Evolutionary conservation across 1,140 invertebrate genomes (phyloP).

Genomic region (Brachionus plicatilis): DNA sequence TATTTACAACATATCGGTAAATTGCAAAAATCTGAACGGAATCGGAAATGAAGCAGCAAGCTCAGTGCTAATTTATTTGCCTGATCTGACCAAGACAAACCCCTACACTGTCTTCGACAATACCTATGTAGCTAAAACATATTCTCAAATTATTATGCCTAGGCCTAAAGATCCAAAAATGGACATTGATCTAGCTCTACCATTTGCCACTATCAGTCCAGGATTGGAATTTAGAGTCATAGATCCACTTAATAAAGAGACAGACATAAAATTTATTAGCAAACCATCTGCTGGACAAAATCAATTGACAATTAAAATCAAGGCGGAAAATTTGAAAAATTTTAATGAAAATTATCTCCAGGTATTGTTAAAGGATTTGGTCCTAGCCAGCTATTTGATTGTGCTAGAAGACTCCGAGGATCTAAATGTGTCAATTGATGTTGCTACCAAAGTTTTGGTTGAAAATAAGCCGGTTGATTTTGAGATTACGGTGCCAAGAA

Average conservation of each 20-base stretch:
- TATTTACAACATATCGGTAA: neutral
- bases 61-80: neutral
- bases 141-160: neutral
- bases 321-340: neutral
- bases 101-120: neutral
- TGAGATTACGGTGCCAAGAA: neutral
- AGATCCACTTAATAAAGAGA: neutral
- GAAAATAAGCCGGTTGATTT: neutral
- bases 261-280: neutral
- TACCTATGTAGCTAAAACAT: neutral
- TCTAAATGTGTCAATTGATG: neutral
- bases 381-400: slow-evolving; percentile 7
- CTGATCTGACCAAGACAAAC: neutral
- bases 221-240: neutral
- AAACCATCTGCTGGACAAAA: neutral
- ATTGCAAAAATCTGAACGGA: neutral
- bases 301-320: neutral
- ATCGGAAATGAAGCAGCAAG: neutral
- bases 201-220: neutral
- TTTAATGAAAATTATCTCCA: slow-evolving; percentile 11
- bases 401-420: neutral
- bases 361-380: neutral
- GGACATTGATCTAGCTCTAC: neutral
- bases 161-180: neutral
- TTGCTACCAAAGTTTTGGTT: neutral